These are phyloP conservation scores for Platysteira castanea DNA, from an alignment of 2,113 vertebrate species.

Conservation along the genomic window DNA sequence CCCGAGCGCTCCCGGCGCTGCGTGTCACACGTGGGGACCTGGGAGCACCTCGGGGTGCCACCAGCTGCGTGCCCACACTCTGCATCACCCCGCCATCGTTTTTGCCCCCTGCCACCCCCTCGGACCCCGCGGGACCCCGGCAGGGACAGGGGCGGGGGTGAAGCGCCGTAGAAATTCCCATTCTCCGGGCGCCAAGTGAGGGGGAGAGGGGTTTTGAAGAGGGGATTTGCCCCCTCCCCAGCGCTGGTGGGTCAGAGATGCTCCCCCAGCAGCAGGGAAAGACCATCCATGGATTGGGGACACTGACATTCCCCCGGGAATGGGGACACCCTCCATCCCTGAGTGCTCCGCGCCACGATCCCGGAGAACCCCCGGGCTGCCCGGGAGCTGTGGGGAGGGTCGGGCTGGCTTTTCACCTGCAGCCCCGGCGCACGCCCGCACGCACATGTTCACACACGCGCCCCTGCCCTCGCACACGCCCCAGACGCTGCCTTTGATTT, in stretches of 20 bases:
- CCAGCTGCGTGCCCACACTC: not conserved
- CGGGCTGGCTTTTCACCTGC: not conserved
- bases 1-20: fast-evolving
- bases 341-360: fast-evolving
- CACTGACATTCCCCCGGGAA: fast-evolving
- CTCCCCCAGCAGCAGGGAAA: not conserved
- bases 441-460: not conserved
- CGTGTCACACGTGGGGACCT: fast-evolving
- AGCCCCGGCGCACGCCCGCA: not conserved
- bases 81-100: fast-evolving
- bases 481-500: not conserved
- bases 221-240: no score
- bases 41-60: not conserved
- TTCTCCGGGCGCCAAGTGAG: fast-evolving
- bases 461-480: not conserved
- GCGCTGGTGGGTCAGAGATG: not conserved
- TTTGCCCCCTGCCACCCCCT: fast-evolving
- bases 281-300: fast-evolving
- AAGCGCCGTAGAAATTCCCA: not conserved
- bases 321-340: not conserved
- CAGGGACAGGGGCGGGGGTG: not conserved
- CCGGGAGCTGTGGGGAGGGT: fast-evolving
- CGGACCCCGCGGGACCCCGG: fast-evolving
- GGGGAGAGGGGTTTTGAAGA: not conserved
- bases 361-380: fast-evolving